These are phyloP conservation scores for Leiothrix lutea DNA, from an alignment of 2,113 vertebrate species.

Conservation along the genomic window DNA sequence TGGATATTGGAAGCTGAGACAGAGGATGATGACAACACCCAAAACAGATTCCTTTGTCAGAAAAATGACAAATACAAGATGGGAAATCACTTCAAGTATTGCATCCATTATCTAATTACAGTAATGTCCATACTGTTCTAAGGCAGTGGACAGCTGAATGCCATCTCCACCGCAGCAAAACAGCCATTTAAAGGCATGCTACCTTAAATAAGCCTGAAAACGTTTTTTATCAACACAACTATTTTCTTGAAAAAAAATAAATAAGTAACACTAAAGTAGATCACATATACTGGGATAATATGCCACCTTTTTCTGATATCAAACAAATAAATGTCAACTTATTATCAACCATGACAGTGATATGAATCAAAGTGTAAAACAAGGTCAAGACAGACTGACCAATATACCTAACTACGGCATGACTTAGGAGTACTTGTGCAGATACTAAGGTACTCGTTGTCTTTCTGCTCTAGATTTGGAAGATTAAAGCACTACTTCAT, in stretches of 20 bases:
- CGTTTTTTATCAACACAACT: neutral
- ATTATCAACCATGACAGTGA: neutral
- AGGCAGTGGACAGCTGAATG: neutral
- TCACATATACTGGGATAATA: neutral
- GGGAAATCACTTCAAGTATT: neutral
- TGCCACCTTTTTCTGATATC: neutral
- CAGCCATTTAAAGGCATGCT: neutral
- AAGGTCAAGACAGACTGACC: constrained; percentile 34
- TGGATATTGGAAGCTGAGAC: neutral
- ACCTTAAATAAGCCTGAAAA: neutral
- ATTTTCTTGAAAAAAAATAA: neutral
- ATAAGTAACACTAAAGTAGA: neutral
- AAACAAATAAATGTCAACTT: neutral
- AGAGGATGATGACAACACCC: neutral
- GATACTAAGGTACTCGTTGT: neutral
- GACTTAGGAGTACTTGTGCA: neutral
- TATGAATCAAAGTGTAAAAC: neutral
- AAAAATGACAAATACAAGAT: neutral
- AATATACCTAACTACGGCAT: neutral
- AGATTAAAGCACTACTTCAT: neutral
- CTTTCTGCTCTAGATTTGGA: neutral
- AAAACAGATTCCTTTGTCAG: neutral
- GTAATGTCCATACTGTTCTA: neutral
- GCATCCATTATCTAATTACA: neutral
- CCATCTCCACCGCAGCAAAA: neutral